Evolutionary conservation across 1,140 invertebrate species (phyloP).

Genomic region (Phenacoccus solenopsis): DNA sequence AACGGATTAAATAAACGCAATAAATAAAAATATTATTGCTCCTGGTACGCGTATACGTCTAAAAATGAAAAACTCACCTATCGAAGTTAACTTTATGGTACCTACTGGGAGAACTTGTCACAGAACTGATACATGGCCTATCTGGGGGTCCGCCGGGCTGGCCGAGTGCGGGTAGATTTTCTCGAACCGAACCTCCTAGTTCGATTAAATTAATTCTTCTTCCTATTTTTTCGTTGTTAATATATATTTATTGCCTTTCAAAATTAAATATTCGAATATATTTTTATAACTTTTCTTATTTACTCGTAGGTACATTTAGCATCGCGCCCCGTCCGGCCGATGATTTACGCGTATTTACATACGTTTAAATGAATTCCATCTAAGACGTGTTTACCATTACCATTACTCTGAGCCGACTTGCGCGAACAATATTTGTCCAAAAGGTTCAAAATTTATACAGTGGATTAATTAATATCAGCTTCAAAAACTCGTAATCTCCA

Average conservation of each 20-base stretch:
- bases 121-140: conserved; percentile 13
- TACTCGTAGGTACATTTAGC: not conserved
- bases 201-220: conserved; percentile 17
- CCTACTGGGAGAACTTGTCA: conserved; percentile 16
- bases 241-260: conserved; percentile 14
- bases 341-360: not conserved
- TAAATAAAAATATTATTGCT: conserved; percentile 18
- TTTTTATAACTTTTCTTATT: not conserved
- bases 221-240: conserved; percentile 5
- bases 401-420: too few relatives aligned
- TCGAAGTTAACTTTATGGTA: conserved; percentile 11
- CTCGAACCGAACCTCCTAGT: conserved; percentile 8
- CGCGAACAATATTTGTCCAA: too few relatives aligned
- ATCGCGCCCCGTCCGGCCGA: not conserved
- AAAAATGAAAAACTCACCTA: conserved; percentile 5
- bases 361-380: not conserved
- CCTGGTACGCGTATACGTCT: not conserved
- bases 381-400: too few relatives aligned
- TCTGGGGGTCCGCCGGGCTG: not conserved
- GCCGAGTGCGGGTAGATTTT: not conserved
- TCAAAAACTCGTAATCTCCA: too few relatives aligned
- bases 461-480: too few relatives aligned
- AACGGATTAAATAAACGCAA: conserved; percentile 8
- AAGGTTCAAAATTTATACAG: too few relatives aligned
- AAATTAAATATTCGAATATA: conserved; percentile 6